Percentiles rank a stretch among this genome's conserved stretches.
phyloP scores from a whole-genome alignment of 2,113 vertebrate species.

The Cichladusa arquata region DNA sequence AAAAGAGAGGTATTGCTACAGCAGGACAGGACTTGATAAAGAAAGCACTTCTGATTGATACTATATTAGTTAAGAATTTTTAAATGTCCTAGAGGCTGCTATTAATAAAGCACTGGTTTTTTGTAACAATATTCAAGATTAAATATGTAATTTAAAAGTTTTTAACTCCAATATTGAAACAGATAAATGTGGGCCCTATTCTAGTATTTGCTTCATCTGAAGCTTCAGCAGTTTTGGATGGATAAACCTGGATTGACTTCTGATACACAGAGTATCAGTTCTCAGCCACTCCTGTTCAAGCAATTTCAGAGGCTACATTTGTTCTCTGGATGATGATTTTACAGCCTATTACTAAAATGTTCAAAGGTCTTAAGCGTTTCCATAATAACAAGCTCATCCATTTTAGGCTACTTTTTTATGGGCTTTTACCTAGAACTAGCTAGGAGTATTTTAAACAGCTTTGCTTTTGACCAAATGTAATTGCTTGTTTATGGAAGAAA shows the following conservation, averaged over 20 bases:
- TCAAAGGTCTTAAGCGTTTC: background rate
- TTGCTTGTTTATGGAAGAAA: background rate
- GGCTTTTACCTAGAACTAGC: background rate
- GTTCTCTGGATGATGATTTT: background rate
- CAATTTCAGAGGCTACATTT: background rate
- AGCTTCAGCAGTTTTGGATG: background rate
- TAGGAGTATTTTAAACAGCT: background rate
- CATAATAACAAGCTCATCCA: background rate
- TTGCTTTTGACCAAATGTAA: background rate
- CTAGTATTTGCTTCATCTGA: background rate
- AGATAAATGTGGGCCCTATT: background rate
- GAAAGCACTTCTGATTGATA: background rate
- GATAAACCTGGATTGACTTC: background rate
- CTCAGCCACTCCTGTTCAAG: background rate
- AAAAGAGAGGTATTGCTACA: background rate
- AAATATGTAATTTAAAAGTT: background rate
- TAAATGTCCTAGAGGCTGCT: background rate
- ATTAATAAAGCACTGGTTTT: background rate
- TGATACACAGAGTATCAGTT: background rate
- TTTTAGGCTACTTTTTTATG: background rate
- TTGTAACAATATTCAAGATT: background rate
- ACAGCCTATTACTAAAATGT: background rate
- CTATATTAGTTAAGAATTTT: background rate
- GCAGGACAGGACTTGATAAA: background rate
- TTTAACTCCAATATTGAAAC: background rate